Evolutionary conservation across 2,797 vertebrate genomes (phyloP), one percentile per base, ranked within the genome.

Genomic region (Adrianichthys oophorus): DNA sequence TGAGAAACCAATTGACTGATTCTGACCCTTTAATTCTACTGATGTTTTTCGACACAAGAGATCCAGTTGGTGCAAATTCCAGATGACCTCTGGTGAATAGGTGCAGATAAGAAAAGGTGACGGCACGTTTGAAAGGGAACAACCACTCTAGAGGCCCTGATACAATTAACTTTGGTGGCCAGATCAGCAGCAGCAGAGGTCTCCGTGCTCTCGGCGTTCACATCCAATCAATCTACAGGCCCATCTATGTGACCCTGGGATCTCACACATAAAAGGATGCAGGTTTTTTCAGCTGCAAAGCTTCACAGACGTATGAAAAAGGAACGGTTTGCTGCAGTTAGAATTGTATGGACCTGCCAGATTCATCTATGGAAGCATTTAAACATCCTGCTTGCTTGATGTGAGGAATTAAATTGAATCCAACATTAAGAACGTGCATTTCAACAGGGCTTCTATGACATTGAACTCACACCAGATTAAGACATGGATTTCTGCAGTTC

Each of bases 321-420:
- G 41, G 42, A 14, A 17, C 16, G 24, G 4, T 21, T 59, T 4
- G 15, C 29, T 44, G 19, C 29, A 49, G 53, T 18, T 69, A 29
- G 57, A 57, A 56, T 63, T 14, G 29, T 17, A 3, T 48, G 48
- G 42, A 60, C 53, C 29, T 41, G 32, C 15, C 43, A 54, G 56
- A 45, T 49, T 50, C 41, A 10, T 59, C 17, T 37, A 21, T 51
- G 18, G 52, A 41, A 50, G 68, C 69, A 56, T 57, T 51, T 52
- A 55, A 65, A 7, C n/a, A 16, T 50, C 45, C 48, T 58, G 4
- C 29, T 52, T n/a, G 24, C 48, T 62, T 47, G 64, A 68, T 68
- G 57, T 17, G 41, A 47, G 0, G 2, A 17, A 52, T 12, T 8
- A 52, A 42, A n/a, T 12, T 32, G 32, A 32, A 29, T 29, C 26